Evolutionary conservation across 1,140 invertebrate genomes (phyloP).

Genomic region (Drosophila lacteicornis): DNA sequence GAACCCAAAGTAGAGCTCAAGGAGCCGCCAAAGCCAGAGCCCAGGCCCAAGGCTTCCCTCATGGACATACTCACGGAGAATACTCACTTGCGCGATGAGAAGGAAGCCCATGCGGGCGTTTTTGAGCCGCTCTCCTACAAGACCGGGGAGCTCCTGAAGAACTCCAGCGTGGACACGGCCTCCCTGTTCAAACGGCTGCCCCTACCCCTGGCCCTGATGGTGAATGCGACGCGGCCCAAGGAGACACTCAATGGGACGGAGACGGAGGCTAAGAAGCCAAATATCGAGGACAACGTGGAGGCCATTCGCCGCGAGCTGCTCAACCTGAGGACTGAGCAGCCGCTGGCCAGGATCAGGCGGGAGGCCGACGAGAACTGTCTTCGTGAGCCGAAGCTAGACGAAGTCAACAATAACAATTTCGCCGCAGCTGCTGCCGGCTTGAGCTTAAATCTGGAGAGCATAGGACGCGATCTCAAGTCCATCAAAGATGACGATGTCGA

Average conservation of each 20-base stretch:
- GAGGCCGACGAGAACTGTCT: slow-evolving; percentile 65
- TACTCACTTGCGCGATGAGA: slow-evolving; percentile 56
- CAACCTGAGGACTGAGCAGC: slow-evolving; percentile 44
- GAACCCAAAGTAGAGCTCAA: slow-evolving; percentile 11
- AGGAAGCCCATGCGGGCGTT: slow-evolving; percentile 66
- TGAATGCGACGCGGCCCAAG: slow-evolving; percentile 43
- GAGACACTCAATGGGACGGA: slow-evolving; percentile 13
- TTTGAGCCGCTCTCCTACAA: slow-evolving; percentile 81
- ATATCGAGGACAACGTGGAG: slow-evolving; percentile 68
- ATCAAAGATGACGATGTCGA: slow-evolving; percentile 60
- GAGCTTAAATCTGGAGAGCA: slow-evolving; percentile 62
- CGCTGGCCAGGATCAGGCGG: slow-evolving; percentile 44
- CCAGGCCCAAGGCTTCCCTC: slow-evolving; percentile 56
- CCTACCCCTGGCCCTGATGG: slow-evolving; percentile 65
- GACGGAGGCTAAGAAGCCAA: slow-evolving; percentile 25
- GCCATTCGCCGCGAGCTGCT: slow-evolving; percentile 76
- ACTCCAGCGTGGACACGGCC: slow-evolving; percentile 34
- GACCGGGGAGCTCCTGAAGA: slow-evolving; percentile 65
- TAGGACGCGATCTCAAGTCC: slow-evolving; percentile 79
- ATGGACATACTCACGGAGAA: slow-evolving; percentile 73
- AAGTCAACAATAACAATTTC: slow-evolving; percentile 30
- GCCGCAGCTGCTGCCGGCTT: slow-evolving; percentile 24
- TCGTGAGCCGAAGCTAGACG: slow-evolving; percentile 54
- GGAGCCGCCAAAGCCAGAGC: slow-evolving; percentile 28
- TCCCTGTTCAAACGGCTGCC: slow-evolving; percentile 58